Base-by-base conservation (phyloP, 2,797 vertebrate species). In the Thamnophis elegans region DNA sequence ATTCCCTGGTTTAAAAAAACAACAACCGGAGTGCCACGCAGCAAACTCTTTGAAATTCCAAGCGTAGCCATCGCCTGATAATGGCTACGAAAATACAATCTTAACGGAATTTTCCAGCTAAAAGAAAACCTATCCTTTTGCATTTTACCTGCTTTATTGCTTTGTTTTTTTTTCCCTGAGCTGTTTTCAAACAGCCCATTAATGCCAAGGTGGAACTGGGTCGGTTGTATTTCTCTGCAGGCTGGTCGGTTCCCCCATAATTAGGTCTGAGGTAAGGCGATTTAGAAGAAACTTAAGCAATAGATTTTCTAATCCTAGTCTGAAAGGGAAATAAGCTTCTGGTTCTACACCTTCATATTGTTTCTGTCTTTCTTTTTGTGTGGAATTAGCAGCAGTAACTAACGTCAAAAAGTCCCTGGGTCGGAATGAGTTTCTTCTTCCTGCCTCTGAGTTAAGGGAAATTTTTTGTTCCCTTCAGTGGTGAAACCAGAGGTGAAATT, bases 291-390 rank as follows among this genome's bases (percentile, higher is more conserved):
- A 58, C 68, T 92, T 4, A 93, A 42, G 42, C 10, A 60, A 87
- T 13, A 87, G 85, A 53, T 86, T 94, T 93, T 89, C n/a, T 93
- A 94, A 92, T 90, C 85, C 51, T 28, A 54, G 92, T 87, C 93
- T 28, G 68, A 91, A 93, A 94, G 60, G 25, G 60, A 91, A 91
- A 60, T 0, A 0, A 0, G 0, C 36, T 60, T 56, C 42, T 0
- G 0, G 28, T 87, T 62, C 32, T 87, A 62, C 62, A 62, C 47
- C 47, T 4, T 9, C 51, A 18, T 7, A 25, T 60, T 47, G 22
- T 18, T 62, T 51, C 94, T 73, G 88, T 60, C 58, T 60, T 86
- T 87, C 91, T 32, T 90, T 65, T 93, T 73, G 62, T 22, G 47
- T 16, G n/a, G 90, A 91, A 91, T 26, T 73, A 92, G 91, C 13